Conservation (phyloP, 2,797 vertebrate species). For the Pampus argenteus region DNA sequence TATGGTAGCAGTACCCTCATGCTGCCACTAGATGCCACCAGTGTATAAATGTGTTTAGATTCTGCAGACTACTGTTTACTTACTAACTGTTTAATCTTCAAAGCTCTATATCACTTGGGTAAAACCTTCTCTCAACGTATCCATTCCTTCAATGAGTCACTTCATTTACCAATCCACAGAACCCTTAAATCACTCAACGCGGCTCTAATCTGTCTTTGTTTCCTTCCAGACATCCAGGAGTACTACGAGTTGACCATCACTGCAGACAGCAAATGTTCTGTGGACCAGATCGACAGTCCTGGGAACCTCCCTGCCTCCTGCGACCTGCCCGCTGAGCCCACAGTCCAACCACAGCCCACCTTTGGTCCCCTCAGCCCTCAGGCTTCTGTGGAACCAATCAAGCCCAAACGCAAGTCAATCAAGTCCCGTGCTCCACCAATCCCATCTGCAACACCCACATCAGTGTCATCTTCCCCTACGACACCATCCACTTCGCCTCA, state of each 20-base stretch:
- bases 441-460: slow-evolving; percentile 38
- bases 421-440: slow-evolving; percentile 68
- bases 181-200: neutral
- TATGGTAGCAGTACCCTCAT: neutral
- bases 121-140: neutral
- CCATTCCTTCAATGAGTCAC: neutral
- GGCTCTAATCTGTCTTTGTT: slow-evolving; percentile 6
- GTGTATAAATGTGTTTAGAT: slow-evolving; percentile 18
- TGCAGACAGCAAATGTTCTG: slow-evolving; percentile 50
- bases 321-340: slow-evolving; percentile 20
- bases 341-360: slow-evolving; percentile 14
- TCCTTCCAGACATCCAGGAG: slow-evolving; percentile 82
- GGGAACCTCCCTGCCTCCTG: slow-evolving; percentile 8
- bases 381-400: slow-evolving; percentile 13
- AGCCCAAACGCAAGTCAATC: slow-evolving; percentile 59
- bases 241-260: slow-evolving; percentile 77
- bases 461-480: slow-evolving; percentile 18
- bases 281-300: neutral
- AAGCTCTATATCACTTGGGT: neutral
- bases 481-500: slow-evolving; percentile 7
- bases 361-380: slow-evolving; percentile 7
- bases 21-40: slow-evolving; percentile 66
- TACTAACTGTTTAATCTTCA: neutral
- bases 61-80: too few species aligned
- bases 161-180: neutral